Conservation (phyloP, 1,140 invertebrate genomes). For the Ooceraea biroi region DNA sequence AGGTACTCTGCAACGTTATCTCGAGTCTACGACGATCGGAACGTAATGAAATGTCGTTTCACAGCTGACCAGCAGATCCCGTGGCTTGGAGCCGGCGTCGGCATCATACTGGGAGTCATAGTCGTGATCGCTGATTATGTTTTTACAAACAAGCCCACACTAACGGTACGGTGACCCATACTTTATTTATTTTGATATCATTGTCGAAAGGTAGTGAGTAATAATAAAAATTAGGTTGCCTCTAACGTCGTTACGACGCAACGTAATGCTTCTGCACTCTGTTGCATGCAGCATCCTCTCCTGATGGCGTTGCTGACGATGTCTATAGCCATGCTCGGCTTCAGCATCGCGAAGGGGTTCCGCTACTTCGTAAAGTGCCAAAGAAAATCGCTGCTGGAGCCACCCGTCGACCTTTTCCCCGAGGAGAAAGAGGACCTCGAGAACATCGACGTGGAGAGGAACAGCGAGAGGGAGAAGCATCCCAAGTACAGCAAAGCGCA, state of each 20-base stretch:
- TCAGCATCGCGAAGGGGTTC: constrained; percentile 86
- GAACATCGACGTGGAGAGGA: constrained; percentile 76
- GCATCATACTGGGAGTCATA: constrained; percentile 90
- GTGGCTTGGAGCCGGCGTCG: constrained; percentile 91
- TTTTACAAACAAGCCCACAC: constrained; percentile 89
- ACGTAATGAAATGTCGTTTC: constrained; percentile 76
- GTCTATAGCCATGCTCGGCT: constrained; percentile 88
- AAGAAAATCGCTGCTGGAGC: constrained; percentile 86
- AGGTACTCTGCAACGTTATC: constrained; percentile 75
- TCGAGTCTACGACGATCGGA: background rate
- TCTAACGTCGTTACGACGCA: background rate
- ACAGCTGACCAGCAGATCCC: constrained; percentile 91
- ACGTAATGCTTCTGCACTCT: constrained; percentile 49
- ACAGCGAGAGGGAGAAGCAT: constrained; percentile 80
- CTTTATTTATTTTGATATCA: constrained; percentile 38
- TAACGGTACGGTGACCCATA: constrained; percentile 87
- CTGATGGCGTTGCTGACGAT: constrained; percentile 88
- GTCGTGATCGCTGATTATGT: constrained; percentile 91
- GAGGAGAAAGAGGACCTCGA: constrained; percentile 76
- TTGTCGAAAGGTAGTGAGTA: background rate
- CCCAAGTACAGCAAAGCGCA: constrained; percentile 90
- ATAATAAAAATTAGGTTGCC: background rate
- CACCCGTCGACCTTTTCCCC: constrained; percentile 85
- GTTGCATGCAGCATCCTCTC: constrained; percentile 87
- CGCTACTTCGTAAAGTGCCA: constrained; percentile 87